phyloP scores from a whole-genome alignment of 2,797 vertebrate species.

The Geotrypetes seraphini region DNA sequence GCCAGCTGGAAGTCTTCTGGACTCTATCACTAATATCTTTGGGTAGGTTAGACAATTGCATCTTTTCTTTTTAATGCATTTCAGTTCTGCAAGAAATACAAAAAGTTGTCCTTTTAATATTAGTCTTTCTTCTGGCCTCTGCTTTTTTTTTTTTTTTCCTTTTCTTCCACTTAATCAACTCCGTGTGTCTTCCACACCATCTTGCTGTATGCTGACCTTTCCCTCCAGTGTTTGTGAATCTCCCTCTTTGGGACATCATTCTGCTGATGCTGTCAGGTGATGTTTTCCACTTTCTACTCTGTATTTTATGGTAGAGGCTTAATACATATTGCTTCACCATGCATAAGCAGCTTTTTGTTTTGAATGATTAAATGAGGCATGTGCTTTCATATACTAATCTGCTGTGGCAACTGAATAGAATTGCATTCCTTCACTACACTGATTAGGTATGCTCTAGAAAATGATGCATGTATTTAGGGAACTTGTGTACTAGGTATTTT shows the following conservation, averaged over 20 bases:
- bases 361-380: too few relatives aligned
- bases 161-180: constrained; percentile 42
- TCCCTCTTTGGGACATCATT: constrained; percentile 74
- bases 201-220: constrained; percentile 62
- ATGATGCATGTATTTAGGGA: too few relatives aligned
- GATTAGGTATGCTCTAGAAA: too few relatives aligned
- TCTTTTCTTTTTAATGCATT: constrained; percentile 39
- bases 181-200: constrained; percentile 47
- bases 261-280: constrained; percentile 75
- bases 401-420: too few relatives aligned
- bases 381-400: too few relatives aligned
- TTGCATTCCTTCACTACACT: too few relatives aligned
- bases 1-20: constrained; percentile 78
- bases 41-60: constrained; percentile 75
- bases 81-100: constrained; percentile 28
- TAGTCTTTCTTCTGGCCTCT: constrained; percentile 53
- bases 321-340: too few relatives aligned
- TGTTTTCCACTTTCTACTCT: not conserved
- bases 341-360: too few relatives aligned
- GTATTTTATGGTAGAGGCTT: not conserved
- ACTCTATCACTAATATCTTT: constrained; percentile 96
- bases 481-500: too few relatives aligned
- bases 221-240: constrained; percentile 78
- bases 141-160: constrained; percentile 15
- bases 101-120: constrained; percentile 26